Conservation (phyloP, 2,797 vertebrate genomes). For the Lepilemur septentrionalis region DNA sequence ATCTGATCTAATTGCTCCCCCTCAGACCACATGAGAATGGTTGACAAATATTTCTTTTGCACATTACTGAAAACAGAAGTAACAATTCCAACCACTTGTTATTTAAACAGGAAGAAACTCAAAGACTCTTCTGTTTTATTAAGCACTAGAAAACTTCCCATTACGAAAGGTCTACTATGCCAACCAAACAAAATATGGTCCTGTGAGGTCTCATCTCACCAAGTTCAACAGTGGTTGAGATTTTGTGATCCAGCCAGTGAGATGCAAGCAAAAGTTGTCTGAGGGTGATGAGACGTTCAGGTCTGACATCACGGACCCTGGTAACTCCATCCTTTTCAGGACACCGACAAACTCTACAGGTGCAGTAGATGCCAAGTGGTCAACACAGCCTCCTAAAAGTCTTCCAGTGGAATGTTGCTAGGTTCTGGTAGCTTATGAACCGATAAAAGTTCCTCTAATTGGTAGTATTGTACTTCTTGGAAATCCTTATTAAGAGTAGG, state of each 20-base stretch:
- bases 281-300: not conserved
- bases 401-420: not conserved
- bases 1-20: not conserved
- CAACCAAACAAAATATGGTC: not conserved
- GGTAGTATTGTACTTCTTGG: not conserved
- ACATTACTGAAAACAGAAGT: not conserved
- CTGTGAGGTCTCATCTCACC: not conserved
- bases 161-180: not conserved
- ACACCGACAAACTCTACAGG: not conserved
- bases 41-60: not conserved
- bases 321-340: not conserved
- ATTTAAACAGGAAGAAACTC: slow-evolving; percentile 27
- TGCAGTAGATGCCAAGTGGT: not conserved
- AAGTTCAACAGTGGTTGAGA: not conserved
- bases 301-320: not conserved
- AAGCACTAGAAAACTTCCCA: not conserved
- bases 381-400: not conserved
- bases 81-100: slow-evolving; percentile 10
- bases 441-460: not conserved
- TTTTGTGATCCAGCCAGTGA: not conserved
- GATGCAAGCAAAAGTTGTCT: not conserved
- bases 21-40: not conserved
- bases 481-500: not conserved
- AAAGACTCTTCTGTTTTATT: not conserved
- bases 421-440: not conserved